A percentile compares a stretch with the other conserved stretches of the same genome.
Conservation (phyloP, 2,888 invertebrate species). For the Leptinotarsa haldemani region DNA sequence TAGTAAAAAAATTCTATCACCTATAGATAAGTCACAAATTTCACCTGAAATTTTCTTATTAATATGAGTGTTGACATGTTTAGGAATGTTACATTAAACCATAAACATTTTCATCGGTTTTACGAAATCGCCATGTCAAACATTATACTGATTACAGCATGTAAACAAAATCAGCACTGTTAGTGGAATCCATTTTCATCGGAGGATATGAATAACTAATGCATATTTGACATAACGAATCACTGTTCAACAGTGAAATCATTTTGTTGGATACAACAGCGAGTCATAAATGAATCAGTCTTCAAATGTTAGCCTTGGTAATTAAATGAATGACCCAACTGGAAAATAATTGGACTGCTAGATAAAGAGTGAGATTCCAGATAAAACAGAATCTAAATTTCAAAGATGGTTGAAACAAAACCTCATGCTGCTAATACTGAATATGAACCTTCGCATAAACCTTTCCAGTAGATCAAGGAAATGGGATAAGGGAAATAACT, state of each 20-base stretch:
- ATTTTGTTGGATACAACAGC: background rate
- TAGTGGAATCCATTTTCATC: background rate
- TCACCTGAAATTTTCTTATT: no score
- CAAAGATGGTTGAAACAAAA: no score
- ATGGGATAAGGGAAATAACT: no score
- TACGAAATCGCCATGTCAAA: background rate
- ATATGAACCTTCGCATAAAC: no score
- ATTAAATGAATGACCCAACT: background rate
- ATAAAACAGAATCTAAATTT: no score
- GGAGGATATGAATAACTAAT: conserved; percentile 1
- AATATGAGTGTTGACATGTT: background rate
- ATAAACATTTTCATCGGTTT: background rate
- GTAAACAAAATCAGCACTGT: background rate
- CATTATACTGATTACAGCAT: background rate
- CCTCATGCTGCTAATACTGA: no score
- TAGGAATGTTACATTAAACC: background rate
- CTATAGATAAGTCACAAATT: no score
- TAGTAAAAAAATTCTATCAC: no score
- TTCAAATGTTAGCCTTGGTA: background rate
- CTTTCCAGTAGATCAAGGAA: no score
- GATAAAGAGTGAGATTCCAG: no score
- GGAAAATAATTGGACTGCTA: background rate
- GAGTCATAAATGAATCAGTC: background rate
- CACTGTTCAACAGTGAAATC: background rate
- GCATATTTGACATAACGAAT: conserved; percentile 8